Evolutionary conservation across 2,888 invertebrate genomes (phyloP), one percentile per base, ranked within the genome.

Genomic region (Nomada flava): DNA sequence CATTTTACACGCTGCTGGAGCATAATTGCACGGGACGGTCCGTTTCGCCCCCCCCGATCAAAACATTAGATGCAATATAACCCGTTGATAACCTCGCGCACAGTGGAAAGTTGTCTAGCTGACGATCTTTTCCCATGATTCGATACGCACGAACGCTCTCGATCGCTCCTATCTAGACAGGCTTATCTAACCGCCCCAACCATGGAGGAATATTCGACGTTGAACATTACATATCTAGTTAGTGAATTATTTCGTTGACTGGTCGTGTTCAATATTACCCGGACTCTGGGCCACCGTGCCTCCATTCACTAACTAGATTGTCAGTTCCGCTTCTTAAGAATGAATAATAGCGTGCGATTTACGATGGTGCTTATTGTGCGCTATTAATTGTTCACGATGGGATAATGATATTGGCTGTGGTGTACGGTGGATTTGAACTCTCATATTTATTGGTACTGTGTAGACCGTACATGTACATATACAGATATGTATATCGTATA

Each of bases 71-170:
- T 79, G 74, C 60, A 53, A 47, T 64, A 47, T 26, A 47, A 52
- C 76, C 55, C 42, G 72, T 20, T 52, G 86, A 88, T 88, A 86
- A 88, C 78, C 84, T 55, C 13, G 26, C 68, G 70, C 83, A 72
- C 68, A 55, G 15, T 47, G 71, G 88, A 84, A 86, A 87, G 84
- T 69, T 67, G 69, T 70, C 44, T 10, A 23, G 44, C 53, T 53
- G 63, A 64, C 75, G 79, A 84, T 74, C 84, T 82, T 88, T 69
- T 87, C 87, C 84, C 88, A 88, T 86, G 88, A 84, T 82, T 84
- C 86, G 85, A 78, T 69, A 88, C 82, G 84, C 87, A 88, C 82
- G 86, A 88, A 71, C 55, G 74, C 76, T 59, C 79, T 47, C 65
- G 79, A 76, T 85, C 83, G 74, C 36, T 67, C 62, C 55, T 79